Base-by-base conservation (phyloP, 2,797 vertebrate species). In the Falco naumanni region DNA sequence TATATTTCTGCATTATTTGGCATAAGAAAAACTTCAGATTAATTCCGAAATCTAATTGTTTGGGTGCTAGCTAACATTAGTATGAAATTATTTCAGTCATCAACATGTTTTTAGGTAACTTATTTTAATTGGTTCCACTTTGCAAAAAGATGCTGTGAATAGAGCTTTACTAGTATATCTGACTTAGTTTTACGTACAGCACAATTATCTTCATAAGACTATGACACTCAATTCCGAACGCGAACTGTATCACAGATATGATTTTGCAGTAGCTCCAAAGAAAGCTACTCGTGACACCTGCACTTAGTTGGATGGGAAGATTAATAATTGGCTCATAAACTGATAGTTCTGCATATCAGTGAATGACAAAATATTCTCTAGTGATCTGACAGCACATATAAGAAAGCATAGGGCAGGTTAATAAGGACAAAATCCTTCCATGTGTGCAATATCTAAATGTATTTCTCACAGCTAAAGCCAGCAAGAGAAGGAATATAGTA, bases 181-280 rank as follows among this genome's bases (percentile, higher is more conserved):
- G 71, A 11, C 8, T 45, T 70, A 31, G 13, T 51, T 82, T 84
- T 74, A 65, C n/a, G 20, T 65, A 13, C 18, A 71, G 29, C 26
- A 45, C 20, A 34, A 20, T 22, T 89, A 26, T 79, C 39, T 70
- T 72, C 53, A 71, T 1, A 7, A 54, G n/a, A 41, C 26, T 7
- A 13, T 10, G 37, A 4, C 29, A 18, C 26, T 71, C 31, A 47
- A 3, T 80, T 68, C 71, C 34, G 3, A 6, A 3, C 7, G 13
- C 13, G 5, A 82, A 41, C 29, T 82, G 0, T 4, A 2, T 39
- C 24, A 29, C 24, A 43, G 12, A 12, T 2, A 0, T 0, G 19
- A 41, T 22, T 84, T 75, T 64, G 16, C 65, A 53, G 1, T 8
- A 59, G 34, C 14, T 60, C 56, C 5, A 5, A 11, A 61, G 47